Percentiles rank a stretch among this genome's conserved stretches.
phyloP scores from a whole-genome alignment of 2,797 vertebrate species.

The Tinamus major region DNA sequence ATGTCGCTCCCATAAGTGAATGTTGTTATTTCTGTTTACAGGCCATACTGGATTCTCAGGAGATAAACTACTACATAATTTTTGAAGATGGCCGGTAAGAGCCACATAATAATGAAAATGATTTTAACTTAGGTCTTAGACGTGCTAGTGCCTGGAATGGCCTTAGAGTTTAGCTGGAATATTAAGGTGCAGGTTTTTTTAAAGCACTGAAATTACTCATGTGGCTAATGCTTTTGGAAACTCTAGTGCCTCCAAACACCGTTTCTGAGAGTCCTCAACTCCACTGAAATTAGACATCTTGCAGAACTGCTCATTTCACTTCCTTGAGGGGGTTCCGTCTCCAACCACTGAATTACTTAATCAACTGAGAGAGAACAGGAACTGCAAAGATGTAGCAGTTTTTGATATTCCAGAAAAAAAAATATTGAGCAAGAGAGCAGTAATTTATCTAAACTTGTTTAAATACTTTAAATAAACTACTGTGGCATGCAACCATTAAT shows the following conservation, averaged over 20 bases:
- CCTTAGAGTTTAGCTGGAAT: rapidly evolving
- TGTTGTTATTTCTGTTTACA: rapidly evolving
- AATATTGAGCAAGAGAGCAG: rapidly evolving
- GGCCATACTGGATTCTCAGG: rapidly evolving
- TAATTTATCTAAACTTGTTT: background rate
- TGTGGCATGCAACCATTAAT: rapidly evolving
- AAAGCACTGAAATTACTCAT: background rate
- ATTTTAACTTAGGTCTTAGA: rapidly evolving
- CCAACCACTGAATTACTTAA: background rate
- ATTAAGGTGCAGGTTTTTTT: background rate
- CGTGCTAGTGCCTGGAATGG: rapidly evolving
- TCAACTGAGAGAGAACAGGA: background rate
- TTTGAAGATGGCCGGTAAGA: slow-evolving; percentile 53
- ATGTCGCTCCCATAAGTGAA: rapidly evolving
- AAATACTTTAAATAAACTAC: too few species aligned
- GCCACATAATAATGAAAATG: rapidly evolving
- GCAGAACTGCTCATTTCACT: rapidly evolving
- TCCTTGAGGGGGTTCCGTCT: background rate
- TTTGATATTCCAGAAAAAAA: background rate
- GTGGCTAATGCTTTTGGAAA: background rate
- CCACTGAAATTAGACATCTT: rapidly evolving
- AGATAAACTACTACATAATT: background rate
- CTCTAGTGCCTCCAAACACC: rapidly evolving
- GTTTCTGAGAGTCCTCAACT: rapidly evolving
- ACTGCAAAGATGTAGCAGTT: background rate